phyloP scores from a whole-genome alignment of 2,888 invertebrate species.

The Trachelus iudaicus region DNA sequence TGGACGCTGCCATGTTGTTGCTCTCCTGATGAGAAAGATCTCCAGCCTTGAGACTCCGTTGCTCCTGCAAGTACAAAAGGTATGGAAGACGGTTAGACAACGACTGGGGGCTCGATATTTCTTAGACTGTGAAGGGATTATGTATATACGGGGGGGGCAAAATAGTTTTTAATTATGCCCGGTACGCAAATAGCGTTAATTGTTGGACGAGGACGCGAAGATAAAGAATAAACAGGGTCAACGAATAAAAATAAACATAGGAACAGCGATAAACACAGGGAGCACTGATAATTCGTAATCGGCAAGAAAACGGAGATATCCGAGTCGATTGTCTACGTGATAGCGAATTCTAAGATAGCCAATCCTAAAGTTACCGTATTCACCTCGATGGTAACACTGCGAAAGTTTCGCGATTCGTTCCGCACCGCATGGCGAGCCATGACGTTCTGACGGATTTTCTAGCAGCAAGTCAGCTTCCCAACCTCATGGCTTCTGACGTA shows the following conservation, averaged over 20 bases:
- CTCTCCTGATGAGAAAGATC: constrained; percentile 88
- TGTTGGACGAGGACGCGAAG: constrained; percentile 4
- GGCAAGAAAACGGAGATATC: not conserved
- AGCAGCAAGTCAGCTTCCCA: not conserved
- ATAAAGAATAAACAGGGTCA: not conserved
- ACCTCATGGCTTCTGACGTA: constrained; percentile 30
- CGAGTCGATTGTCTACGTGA: not conserved
- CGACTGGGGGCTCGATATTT: not conserved
- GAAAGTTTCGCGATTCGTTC: not conserved
- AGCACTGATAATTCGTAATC: not conserved
- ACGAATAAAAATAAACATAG: not conserved
- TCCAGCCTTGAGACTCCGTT: constrained; percentile 83
- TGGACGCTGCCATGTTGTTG: constrained; percentile 85
- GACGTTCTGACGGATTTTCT: constrained; percentile 4
- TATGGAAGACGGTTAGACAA: constrained; percentile 3
- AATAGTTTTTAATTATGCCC: constrained; percentile 23
- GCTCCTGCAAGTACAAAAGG: constrained; percentile 74
- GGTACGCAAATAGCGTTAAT: constrained; percentile 35
- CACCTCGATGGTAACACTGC: not conserved
- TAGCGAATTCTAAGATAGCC: not conserved
- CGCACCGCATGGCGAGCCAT: not conserved
- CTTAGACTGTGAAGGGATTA: not conserved
- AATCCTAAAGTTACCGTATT: not conserved
- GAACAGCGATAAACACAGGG: not conserved
- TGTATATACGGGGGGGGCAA: not conserved